Evolutionary conservation across 2,888 invertebrate genomes (phyloP).

Genomic region (Nephrotoma guestfalica): DNA sequence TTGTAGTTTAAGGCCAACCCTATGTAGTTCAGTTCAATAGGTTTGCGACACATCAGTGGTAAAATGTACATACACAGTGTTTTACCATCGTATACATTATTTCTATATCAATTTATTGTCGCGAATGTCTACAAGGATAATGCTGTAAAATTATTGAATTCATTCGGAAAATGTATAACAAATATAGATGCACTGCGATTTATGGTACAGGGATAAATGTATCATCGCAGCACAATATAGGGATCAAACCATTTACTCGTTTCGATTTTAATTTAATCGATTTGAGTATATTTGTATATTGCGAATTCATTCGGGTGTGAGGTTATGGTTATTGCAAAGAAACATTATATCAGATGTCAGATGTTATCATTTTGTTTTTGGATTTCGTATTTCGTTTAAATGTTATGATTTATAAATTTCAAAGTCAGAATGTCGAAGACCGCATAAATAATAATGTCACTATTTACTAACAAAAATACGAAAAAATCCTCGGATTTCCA

Average conservation of each 20-base stretch:
- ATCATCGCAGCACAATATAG: neutral
- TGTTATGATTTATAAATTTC: no score
- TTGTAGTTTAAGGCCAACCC: neutral
- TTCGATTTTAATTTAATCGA: neutral
- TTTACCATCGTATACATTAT: neutral
- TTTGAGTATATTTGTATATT: neutral
- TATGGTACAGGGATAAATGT: neutral
- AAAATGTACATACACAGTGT: no score
- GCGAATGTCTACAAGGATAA: neutral
- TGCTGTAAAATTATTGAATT: neutral
- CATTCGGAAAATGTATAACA: neutral
- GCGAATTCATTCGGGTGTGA: neutral
- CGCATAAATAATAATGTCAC: no score
- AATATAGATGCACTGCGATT: neutral
- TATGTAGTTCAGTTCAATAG: neutral
- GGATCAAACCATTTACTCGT: neutral
- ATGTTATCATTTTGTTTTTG: neutral
- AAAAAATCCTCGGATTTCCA: no score
- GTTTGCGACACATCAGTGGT: no score
- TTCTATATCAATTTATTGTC: neutral
- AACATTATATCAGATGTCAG: neutral
- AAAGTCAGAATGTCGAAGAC: no score
- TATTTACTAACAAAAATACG: no score
- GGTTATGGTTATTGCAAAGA: neutral
- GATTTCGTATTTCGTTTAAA: neutral